phyloP scores from a whole-genome alignment of 2,888 invertebrate genomes.

The Odontothrips loti region DNA sequence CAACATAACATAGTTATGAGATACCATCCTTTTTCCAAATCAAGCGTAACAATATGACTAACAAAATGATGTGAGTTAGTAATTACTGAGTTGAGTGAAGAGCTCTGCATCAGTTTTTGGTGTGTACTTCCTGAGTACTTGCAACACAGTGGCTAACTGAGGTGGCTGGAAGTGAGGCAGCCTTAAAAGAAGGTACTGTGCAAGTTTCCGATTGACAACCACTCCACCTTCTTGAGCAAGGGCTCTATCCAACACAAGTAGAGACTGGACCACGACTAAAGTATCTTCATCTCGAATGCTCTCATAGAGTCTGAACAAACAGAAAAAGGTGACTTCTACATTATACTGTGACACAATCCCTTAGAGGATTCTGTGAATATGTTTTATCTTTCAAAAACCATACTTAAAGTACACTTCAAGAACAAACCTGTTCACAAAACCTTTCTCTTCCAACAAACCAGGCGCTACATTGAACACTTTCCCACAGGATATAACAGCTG shows the following conservation, averaged over 20 bases:
- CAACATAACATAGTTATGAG: neutral
- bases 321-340: neutral
- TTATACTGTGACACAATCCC: too few species aligned
- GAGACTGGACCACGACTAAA: slow-evolving; percentile 34
- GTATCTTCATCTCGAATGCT: slow-evolving; percentile 36
- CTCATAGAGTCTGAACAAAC: slow-evolving; percentile 35
- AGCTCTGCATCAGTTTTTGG: slow-evolving; percentile 37
- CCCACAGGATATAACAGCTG: slow-evolving; percentile 34
- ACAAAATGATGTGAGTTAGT: too few species aligned
- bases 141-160: slow-evolving; percentile 37
- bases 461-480: slow-evolving; percentile 31
- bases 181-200: slow-evolving; percentile 34
- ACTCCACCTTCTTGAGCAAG: slow-evolving; percentile 37
- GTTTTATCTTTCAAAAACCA: neutral
- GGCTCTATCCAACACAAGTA: slow-evolving; percentile 36
- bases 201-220: slow-evolving; percentile 36
- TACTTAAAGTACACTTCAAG: neutral
- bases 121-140: slow-evolving; percentile 36
- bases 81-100: slow-evolving; percentile 36
- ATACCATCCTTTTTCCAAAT: neutral
- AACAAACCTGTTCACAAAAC: slow-evolving; percentile 35
- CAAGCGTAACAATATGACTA: neutral
- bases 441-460: slow-evolving; percentile 32
- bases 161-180: slow-evolving; percentile 35
- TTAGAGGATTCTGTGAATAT: too few species aligned